Evolutionary conservation across 2,888 invertebrate species (phyloP), one percentile per base, ranked within the genome.

Genomic region (Melinaea marsaeus): DNA sequence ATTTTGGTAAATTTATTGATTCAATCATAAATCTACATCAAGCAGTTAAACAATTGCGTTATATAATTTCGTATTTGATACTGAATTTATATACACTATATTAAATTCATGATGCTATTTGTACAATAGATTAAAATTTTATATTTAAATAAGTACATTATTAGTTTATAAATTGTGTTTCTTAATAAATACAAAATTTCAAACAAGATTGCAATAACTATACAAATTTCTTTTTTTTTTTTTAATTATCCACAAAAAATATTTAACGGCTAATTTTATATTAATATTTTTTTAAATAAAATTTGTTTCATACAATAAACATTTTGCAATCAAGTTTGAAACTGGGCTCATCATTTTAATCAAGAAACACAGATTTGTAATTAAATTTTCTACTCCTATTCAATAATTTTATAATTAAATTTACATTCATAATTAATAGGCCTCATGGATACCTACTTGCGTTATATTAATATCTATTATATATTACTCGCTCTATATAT

Each of bases 261-360:
- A 33, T 58, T 55, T 37, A 58, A 22, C 33, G 1, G 0, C 6
- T 35, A 22, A 51, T 45, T 37, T 45, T 22, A 34, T 6, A 42
- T 32, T 3, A 22, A 13, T n/a, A 13, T 13, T 13, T 2, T 34
- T 2, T n/a, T 2, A 11, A 48, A 51, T 13, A 22, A 37, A n/a
- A 55, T 35, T 34, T 7, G 11, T 47, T 57, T 47, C 11, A 34
- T 56, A 35, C 56, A 56, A 35, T 1, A 58, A 46, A 55, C 22
- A 37, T 57, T 48, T 46, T 32, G 54, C 63, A 63, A 55, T 66
- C 65, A 77, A 77, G 79, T 83, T 84, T 84, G 84, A 87, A 86
- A 86, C 74, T 74, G 88, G 88, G 88, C 88, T 88, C 88, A 83
- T 74, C 69, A 76, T 81, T 83, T 75, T 76, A 70, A 74, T 72